Conservation (phyloP, 2,888 invertebrate genomes). For the Lasioglossum malachurum region DNA sequence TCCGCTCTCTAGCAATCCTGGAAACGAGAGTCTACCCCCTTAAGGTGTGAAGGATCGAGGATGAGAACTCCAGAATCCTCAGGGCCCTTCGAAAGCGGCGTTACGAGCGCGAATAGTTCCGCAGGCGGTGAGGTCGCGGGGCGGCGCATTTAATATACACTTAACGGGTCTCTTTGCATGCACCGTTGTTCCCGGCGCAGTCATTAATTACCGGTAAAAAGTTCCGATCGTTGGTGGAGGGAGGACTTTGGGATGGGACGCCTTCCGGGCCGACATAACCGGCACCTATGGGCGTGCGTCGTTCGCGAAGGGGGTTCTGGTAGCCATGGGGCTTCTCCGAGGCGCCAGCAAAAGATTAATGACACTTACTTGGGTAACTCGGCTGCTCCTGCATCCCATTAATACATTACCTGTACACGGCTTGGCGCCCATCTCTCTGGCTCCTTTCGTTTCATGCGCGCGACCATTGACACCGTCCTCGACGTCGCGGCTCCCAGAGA, state of each 20-base stretch:
- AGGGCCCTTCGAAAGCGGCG: background rate
- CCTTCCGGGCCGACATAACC: slow-evolving; percentile 32
- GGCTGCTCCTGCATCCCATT: slow-evolving; percentile 74
- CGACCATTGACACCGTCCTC: slow-evolving; percentile 63
- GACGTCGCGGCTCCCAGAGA: slow-evolving; percentile 1
- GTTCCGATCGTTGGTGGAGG: slow-evolving; percentile 38
- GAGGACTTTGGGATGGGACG: slow-evolving; percentile 42
- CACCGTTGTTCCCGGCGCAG: slow-evolving; percentile 39
- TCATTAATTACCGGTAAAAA: slow-evolving; percentile 62
- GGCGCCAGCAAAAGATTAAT: slow-evolving; percentile 74
- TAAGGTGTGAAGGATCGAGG: no score
- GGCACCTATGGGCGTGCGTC: slow-evolving; percentile 40
- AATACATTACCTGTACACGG: slow-evolving; percentile 72
- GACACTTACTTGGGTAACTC: slow-evolving; percentile 73
- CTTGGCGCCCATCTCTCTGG: slow-evolving; percentile 40
- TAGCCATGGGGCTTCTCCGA: slow-evolving; percentile 59
- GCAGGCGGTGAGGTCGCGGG: background rate
- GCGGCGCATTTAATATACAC: slow-evolving; percentile 35
- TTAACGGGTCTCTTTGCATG: slow-evolving; percentile 41
- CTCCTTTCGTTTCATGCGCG: slow-evolving; percentile 44
- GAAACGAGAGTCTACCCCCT: no score
- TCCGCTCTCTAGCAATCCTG: no score
- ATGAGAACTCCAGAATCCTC: no score
- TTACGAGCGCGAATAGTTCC: background rate
- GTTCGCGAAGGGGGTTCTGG: slow-evolving; percentile 35